Percentiles rank a stretch among this genome's conserved stretches.
These are phyloP conservation scores for Megalopta genalis DNA, from an alignment of 1,140 invertebrate species.

Conservation along the genomic window DNA sequence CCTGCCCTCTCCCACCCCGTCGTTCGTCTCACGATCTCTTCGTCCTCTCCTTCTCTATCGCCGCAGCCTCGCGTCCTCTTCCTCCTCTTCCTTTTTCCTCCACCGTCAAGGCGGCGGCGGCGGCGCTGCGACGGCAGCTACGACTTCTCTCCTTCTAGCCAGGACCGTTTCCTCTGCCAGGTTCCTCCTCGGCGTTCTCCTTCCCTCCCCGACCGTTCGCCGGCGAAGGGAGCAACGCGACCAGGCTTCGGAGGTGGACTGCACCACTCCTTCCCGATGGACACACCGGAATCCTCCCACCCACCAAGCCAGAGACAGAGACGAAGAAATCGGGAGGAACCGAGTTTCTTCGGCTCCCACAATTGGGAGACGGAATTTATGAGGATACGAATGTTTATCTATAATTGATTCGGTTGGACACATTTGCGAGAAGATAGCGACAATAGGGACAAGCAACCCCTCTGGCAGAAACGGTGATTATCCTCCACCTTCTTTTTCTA, in stretches of 20 bases:
- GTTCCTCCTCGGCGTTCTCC: conserved; percentile 45
- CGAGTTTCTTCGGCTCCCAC: too few relatives aligned
- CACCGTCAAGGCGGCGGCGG: too few relatives aligned
- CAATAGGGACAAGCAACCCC: too few relatives aligned
- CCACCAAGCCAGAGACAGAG: conserved; percentile 28
- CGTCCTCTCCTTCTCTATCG: not conserved
- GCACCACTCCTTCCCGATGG: conserved; percentile 59
- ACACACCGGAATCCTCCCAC: conserved; percentile 70
- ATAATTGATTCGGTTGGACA: too few relatives aligned
- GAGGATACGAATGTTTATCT: too few relatives aligned
- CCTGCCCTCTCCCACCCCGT: conserved; percentile 70
- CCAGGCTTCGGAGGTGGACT: too few relatives aligned
- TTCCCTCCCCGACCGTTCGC: conserved; percentile 17
- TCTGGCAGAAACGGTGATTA: too few relatives aligned
- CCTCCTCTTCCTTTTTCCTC: not conserved
- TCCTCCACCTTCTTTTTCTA: too few relatives aligned
- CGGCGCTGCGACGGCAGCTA: too few relatives aligned
- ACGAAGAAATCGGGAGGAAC: conserved; percentile 14
- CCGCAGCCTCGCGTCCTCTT: too few relatives aligned
- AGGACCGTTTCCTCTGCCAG: conserved; percentile 47
- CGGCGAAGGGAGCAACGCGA: conserved; percentile 21
- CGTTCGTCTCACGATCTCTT: conserved; percentile 22
- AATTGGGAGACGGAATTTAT: too few relatives aligned
- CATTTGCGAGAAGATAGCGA: too few relatives aligned
- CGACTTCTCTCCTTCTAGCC: conserved; percentile 45